Conservation (phyloP, 1,140 invertebrate species). For the Acromyrmex heyeri region DNA sequence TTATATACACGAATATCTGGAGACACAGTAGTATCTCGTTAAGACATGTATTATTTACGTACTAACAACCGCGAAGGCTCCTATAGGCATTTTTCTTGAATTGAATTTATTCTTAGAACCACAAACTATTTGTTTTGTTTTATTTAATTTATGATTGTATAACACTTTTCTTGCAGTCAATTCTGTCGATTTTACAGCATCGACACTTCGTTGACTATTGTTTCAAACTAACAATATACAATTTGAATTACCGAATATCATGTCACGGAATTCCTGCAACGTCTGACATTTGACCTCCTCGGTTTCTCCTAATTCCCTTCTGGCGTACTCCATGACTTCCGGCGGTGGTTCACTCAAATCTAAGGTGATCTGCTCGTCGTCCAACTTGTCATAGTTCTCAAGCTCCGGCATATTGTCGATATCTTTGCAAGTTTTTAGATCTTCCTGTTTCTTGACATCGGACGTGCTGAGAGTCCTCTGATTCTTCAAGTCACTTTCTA, state of each 20-base stretch:
- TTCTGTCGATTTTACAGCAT: background rate
- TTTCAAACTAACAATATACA: background rate
- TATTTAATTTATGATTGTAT: background rate
- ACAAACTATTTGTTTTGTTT: no score
- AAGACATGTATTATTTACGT: no score
- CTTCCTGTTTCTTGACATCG: slow-evolving; percentile 41
- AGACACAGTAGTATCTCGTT: no score
- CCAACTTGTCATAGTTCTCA: slow-evolving; percentile 73
- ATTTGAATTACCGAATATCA: slow-evolving; percentile 90
- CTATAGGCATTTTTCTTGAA: no score
- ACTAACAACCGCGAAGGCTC: no score
- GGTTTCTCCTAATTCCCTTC: slow-evolving; percentile 86
- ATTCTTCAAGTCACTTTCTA: background rate
- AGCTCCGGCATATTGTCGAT: slow-evolving; percentile 73
- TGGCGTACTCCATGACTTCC: slow-evolving; percentile 86
- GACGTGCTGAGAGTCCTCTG: background rate
- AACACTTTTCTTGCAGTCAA: background rate
- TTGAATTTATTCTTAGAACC: no score
- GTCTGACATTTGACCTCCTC: slow-evolving; percentile 88
- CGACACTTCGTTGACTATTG: background rate
- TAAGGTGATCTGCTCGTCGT: slow-evolving; percentile 84
- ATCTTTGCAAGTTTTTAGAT: slow-evolving; percentile 9
- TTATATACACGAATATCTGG: no score
- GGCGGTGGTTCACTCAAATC: slow-evolving; percentile 82
- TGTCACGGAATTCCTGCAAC: slow-evolving; percentile 90